Base-by-base conservation (phyloP, 2,888 invertebrate genomes). In the Ferdinandea cuprea region DNA sequence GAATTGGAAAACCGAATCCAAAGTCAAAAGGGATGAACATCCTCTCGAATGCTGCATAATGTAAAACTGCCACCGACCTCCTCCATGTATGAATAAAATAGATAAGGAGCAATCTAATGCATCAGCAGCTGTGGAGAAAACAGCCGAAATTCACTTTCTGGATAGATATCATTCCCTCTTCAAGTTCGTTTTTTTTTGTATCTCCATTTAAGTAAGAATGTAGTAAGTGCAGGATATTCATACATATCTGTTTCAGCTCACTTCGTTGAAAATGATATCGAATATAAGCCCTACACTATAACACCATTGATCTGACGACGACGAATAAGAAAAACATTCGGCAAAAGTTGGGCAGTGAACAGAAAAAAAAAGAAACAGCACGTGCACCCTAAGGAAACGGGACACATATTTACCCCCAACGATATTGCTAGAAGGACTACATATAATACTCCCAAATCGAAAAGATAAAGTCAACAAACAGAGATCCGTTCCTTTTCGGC, bases 381-480 rank as follows among this genome's bases (percentile, higher is more conserved):
- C 37, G 4, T n/a, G 6, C 13, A 61, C 17, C 63, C 61, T 40
- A 13, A 35, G 28, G 44, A 66, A 59, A 35, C 28, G 17, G 17
- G 28, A 48, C 19, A 46, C 28, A 32, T 3, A 52, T 19, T 19
- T 2, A 15, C 63, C 63, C 35, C 19, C 28, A 40, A n/a, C n/a
- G n/a, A n/a, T n/a, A n/a, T 28, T 54, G 17, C 42, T n/a, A 37
- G 9, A 56, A 44, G 17, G 15, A 52, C 42, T 5, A n/a, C n/a
- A n/a, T 17, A 44, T 17, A 44, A 46, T 37, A 69, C 42, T 48
- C 65, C 72, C 59, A 78, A 83, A 72, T 78, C 72, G 77, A 78
- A 77, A 68, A 83, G 83, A 83, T 78, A 78, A 83, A 83, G 83
- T 83, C 83, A 83, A 83, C 77, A 83, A 83, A 78, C 72, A 78